Evolutionary conservation across 1,140 invertebrate species (phyloP).

Genomic region (Paramacrobiotus metropolitanus): DNA sequence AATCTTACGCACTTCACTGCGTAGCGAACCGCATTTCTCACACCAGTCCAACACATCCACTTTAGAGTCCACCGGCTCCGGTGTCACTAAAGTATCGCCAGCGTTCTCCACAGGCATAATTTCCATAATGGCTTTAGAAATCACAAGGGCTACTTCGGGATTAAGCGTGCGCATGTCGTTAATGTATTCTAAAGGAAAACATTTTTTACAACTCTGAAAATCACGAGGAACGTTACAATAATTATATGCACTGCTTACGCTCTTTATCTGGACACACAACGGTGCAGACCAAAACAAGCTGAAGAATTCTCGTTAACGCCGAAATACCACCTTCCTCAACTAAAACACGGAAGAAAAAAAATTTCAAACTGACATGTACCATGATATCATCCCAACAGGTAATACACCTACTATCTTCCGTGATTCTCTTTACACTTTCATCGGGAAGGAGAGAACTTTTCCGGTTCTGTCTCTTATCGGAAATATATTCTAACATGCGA

Average conservation of each 20-base stretch:
- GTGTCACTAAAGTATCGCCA: not conserved
- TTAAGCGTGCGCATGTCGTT: not conserved
- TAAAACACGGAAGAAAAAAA: not conserved
- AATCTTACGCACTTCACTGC: not conserved
- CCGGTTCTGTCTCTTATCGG: not conserved
- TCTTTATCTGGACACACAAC: not conserved
- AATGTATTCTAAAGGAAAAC: slow-evolving; percentile 3
- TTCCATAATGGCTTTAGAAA: not conserved
- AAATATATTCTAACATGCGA: too few species aligned
- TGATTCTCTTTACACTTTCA: too few species aligned
- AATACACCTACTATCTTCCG: too few species aligned
- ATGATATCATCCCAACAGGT: not conserved
- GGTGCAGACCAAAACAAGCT: not conserved
- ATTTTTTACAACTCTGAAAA: not conserved
- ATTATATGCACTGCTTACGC: not conserved
- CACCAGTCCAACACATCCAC: not conserved
- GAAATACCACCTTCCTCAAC: not conserved
- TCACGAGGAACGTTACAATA: not conserved
- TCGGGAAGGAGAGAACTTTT: not conserved
- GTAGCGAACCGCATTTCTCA: not conserved
- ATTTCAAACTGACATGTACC: not conserved
- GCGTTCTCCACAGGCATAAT: not conserved
- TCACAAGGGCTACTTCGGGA: not conserved
- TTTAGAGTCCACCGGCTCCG: not conserved
- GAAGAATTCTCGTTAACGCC: not conserved